These are phyloP conservation scores for Hystrix brachyura DNA, from an alignment of 2,113 vertebrate species.

Conservation along the genomic window DNA sequence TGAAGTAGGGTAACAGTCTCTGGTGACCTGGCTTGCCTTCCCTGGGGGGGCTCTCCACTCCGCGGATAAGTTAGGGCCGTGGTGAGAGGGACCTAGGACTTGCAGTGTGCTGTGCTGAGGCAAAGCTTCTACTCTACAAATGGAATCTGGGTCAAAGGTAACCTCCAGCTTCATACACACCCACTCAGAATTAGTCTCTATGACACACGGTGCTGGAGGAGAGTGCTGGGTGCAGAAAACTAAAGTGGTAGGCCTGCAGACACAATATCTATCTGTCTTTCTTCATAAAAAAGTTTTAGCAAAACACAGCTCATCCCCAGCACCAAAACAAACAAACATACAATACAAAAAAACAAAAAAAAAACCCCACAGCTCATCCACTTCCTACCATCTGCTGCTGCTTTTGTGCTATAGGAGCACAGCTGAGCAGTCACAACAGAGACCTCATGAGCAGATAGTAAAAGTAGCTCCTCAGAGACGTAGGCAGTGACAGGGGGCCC, in stretches of 20 bases:
- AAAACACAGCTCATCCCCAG: no score
- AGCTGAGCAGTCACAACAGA: neutral
- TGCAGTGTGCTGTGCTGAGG: neutral
- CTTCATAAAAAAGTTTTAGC: neutral
- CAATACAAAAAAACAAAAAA: no score
- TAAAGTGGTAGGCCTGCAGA: neutral
- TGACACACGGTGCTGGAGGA: neutral
- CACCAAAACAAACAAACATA: no score
- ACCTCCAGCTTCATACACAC: neutral
- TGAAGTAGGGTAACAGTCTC: neutral
- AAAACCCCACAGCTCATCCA: neutral
- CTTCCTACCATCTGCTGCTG: neutral
- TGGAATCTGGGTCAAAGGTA: neutral
- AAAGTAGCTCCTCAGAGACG: neutral
- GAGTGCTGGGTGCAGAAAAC: neutral
- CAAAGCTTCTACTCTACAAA: neutral
- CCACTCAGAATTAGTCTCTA: neutral
- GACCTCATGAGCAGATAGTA: neutral
- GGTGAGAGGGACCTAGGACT: neutral
- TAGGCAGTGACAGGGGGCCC: no score
- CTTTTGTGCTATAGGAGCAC: neutral
- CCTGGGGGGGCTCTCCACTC: neutral
- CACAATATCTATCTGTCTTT: neutral
- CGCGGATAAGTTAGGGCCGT: neutral
- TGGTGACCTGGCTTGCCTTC: neutral